phyloP scores from a whole-genome alignment of 1,140 invertebrate genomes.

The Trissolcus basalis region DNA sequence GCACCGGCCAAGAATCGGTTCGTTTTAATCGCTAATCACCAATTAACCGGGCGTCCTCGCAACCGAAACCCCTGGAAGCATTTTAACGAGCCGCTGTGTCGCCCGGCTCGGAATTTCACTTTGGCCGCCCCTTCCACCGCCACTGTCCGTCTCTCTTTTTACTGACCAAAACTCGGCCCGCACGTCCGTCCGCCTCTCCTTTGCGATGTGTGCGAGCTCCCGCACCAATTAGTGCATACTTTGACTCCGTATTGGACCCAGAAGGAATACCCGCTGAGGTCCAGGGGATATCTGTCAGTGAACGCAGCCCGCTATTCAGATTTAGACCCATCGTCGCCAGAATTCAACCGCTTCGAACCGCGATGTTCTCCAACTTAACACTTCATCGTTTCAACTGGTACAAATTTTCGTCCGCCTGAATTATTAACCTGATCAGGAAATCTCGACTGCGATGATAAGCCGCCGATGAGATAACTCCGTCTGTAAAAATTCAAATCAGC shows the following conservation, averaged over 20 bases:
- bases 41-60: slow-evolving; percentile 74
- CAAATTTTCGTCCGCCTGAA: too few relatives aligned
- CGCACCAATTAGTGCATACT: slow-evolving; percentile 64
- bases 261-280: slow-evolving; percentile 55
- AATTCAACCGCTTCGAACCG: slow-evolving; percentile 22
- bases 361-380: too few relatives aligned
- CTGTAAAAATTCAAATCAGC: too few relatives aligned
- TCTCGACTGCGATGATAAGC: too few relatives aligned
- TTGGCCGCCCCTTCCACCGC: slow-evolving; percentile 59
- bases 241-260: slow-evolving; percentile 58
- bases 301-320: slow-evolving; percentile 41
- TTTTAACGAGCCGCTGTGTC: slow-evolving; percentile 77
- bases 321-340: slow-evolving; percentile 55
- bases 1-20: slow-evolving; percentile 66
- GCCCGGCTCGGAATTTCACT: slow-evolving; percentile 74
- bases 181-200: slow-evolving; percentile 31
- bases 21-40: slow-evolving; percentile 77
- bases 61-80: slow-evolving; percentile 75
- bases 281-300: slow-evolving; percentile 42
- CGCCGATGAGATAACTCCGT: too few relatives aligned
- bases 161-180: slow-evolving; percentile 18
- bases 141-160: slow-evolving; percentile 47
- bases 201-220: slow-evolving; percentile 49
- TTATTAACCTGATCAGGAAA: too few relatives aligned
- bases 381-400: too few relatives aligned